A percentile compares a stretch with the other conserved stretches of the same genome.
phyloP scores from a whole-genome alignment of 2,113 vertebrate genomes.

The Macrotus californicus region DNA sequence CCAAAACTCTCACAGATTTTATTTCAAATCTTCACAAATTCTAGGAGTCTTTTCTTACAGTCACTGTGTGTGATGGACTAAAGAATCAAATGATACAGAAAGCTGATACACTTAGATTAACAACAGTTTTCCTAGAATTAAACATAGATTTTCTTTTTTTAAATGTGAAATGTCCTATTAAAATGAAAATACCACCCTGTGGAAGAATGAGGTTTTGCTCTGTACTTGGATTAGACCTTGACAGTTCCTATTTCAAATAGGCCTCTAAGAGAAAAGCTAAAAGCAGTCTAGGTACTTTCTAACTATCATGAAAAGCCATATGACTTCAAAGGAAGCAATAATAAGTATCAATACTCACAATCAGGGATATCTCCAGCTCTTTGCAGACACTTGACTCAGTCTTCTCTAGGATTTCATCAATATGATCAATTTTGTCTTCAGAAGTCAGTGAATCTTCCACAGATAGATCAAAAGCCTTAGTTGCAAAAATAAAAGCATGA shows the following conservation, averaged over 20 bases:
- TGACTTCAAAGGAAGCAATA: neutral
- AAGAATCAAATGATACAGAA: neutral
- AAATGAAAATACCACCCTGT: constrained; percentile 15
- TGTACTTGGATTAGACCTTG: neutral
- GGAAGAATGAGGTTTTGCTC: constrained; percentile 14
- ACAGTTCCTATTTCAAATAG: constrained; percentile 7
- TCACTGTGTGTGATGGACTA: neutral
- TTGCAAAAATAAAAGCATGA: constrained; percentile 19
- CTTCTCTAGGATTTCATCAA: constrained; percentile 77
- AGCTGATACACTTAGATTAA: neutral
- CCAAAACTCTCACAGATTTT: neutral
- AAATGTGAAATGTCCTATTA: constrained; percentile 9
- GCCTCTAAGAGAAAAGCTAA: neutral
- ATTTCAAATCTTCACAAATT: constrained; percentile 30
- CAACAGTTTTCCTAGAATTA: constrained; percentile 8
- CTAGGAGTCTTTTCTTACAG: neutral
- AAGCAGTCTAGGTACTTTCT: neutral
- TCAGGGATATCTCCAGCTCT: constrained; percentile 77
- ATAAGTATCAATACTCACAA: constrained; percentile 72
- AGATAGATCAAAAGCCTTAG: constrained; percentile 77
- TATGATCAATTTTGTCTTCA: constrained; percentile 58
- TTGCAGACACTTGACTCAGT: constrained; percentile 74
- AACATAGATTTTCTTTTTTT: neutral
- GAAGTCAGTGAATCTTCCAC: constrained; percentile 58
- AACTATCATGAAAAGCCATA: neutral